A percentile compares a stretch with the other conserved stretches of the same genome.
phyloP scores from a whole-genome alignment of 1,140 invertebrate species.

The Drosophila teissieri region DNA sequence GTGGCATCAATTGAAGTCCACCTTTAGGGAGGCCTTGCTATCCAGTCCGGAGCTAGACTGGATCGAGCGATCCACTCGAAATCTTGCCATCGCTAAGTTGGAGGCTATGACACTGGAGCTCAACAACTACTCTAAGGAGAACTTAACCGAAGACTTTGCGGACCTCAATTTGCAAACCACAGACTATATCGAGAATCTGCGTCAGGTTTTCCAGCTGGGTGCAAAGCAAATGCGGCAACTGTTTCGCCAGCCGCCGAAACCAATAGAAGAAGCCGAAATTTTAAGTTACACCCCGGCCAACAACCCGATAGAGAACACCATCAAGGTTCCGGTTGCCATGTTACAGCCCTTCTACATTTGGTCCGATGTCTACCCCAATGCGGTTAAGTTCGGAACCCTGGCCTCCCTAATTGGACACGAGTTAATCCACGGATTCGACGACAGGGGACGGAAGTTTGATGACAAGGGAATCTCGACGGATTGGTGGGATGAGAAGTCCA shows the following conservation, averaged over 20 bases:
- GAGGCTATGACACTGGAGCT: constrained; percentile 62
- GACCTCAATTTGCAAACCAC: constrained; percentile 34
- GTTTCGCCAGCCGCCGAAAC: constrained; percentile 48
- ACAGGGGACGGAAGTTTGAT: constrained; percentile 93
- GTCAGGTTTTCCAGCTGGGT: neutral
- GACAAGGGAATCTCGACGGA: constrained; percentile 89
- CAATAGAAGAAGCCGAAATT: constrained; percentile 39
- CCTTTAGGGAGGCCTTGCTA: constrained; percentile 46
- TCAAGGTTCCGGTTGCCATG: constrained; percentile 67
- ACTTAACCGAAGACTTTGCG: constrained; percentile 63
- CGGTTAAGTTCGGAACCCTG: constrained; percentile 87
- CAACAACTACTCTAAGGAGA: constrained; percentile 53
- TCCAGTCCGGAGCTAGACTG: constrained; percentile 40
- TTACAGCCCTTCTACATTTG: constrained; percentile 73
- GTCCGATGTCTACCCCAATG: constrained; percentile 67
- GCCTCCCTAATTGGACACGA: constrained; percentile 89
- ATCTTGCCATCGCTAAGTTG: constrained; percentile 60
- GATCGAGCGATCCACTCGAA: constrained; percentile 48
- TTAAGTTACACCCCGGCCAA: constrained; percentile 66
- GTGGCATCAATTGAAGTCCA: constrained; percentile 60
- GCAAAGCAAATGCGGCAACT: constrained; percentile 11
- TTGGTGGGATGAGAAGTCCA: constrained; percentile 74
- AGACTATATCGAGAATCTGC: constrained; percentile 48
- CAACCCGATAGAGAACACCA: constrained; percentile 62
- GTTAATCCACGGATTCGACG: constrained; percentile 89